These are phyloP conservation scores for Fregetta grallaria DNA, from an alignment of 2,113 vertebrate genomes.

Conservation along the genomic window DNA sequence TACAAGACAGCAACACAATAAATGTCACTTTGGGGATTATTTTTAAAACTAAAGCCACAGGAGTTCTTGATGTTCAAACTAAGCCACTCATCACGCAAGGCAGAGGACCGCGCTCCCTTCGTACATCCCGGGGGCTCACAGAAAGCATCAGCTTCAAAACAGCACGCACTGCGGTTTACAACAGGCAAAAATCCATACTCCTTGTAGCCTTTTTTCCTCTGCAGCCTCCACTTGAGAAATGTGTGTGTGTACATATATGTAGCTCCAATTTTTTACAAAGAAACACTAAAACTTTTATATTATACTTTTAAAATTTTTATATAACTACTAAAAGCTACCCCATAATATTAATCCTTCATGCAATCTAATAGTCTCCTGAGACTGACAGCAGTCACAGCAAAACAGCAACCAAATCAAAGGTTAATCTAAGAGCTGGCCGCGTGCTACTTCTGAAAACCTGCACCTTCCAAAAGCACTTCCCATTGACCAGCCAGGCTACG, in stretches of 20 bases:
- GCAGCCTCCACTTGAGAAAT: neutral
- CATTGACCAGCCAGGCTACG: neutral
- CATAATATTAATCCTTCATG: neutral
- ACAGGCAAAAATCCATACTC: neutral
- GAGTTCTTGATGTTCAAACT: neutral
- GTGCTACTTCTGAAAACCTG: neutral
- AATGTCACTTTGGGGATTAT: neutral
- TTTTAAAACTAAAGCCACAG: neutral
- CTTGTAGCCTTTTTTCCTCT: neutral
- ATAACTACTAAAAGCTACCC: neutral
- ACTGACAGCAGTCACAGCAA: neutral
- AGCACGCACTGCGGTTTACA: neutral
- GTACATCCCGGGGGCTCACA: neutral
- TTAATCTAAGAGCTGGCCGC: neutral
- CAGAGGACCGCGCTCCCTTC: neutral
- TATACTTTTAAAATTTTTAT: too few relatives aligned
- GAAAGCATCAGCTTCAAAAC: neutral
- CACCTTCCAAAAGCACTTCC: neutral
- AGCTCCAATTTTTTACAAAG: neutral
- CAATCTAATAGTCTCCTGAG: neutral
- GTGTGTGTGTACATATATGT: fast-evolving
- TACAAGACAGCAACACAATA: fast-evolving
- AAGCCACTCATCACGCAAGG: fast-evolving
- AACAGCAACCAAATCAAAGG: neutral
- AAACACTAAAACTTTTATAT: neutral